These are phyloP conservation scores for Brachionus angularis DNA, from an alignment of 1,140 invertebrate species.

Conservation along the genomic window DNA sequence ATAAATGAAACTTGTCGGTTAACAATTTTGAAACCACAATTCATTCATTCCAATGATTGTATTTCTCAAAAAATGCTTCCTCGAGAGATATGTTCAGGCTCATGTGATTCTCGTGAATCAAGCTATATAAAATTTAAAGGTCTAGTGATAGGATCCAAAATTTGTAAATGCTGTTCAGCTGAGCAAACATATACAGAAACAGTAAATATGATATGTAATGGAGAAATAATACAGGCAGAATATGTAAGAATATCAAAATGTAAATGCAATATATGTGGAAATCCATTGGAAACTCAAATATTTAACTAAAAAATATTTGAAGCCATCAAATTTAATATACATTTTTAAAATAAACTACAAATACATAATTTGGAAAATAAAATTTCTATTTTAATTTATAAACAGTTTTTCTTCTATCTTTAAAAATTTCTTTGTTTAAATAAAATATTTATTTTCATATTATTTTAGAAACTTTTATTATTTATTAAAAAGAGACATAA, in stretches of 20 bases:
- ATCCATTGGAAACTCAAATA: no score
- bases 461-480: no score
- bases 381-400: no score
- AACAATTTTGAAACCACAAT: background rate
- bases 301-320: no score
- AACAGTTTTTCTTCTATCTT: no score
- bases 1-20: conserved; percentile 12
- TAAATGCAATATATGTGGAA: conserved; percentile 37
- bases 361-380: no score
- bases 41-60: conserved; percentile 15
- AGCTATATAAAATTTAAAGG: conserved; percentile 16
- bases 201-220: conserved; percentile 23
- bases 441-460: no score
- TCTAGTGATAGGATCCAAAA: background rate
- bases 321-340: no score
- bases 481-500: no score
- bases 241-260: conserved; percentile 31
- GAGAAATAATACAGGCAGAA: background rate
- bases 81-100: conserved; percentile 11
- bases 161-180: conserved; percentile 34
- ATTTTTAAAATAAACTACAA: no score
- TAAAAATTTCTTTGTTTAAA: no score
- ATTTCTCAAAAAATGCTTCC: conserved; percentile 40
- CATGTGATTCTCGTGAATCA: conserved; percentile 5
- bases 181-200: conserved; percentile 21